Conservation (phyloP, 1,140 invertebrate genomes). For the Whitmania pigra region DNA sequence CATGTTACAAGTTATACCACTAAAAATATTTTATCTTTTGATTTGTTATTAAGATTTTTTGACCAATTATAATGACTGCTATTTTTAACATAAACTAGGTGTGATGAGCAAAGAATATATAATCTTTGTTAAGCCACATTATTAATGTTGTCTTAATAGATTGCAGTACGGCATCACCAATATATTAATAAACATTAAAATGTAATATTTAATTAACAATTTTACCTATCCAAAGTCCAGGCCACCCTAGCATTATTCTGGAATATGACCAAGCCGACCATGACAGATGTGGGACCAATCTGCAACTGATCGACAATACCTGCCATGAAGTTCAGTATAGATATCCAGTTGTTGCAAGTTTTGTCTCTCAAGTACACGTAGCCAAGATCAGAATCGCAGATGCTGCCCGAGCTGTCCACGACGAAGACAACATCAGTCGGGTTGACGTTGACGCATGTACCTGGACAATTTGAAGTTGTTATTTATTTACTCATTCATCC, state of each 20-base stretch:
- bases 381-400: slow-evolving; percentile 16
- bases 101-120: too few species aligned
- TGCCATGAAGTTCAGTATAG: neutral
- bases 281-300: neutral
- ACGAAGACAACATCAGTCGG: slow-evolving; percentile 22
- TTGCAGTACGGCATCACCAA: too few species aligned
- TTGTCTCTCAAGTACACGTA: neutral
- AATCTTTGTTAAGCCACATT: too few species aligned
- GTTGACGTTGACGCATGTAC: neutral
- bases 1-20: too few species aligned
- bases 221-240: slow-evolving; percentile 17
- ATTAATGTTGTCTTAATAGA: too few species aligned
- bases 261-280: slow-evolving; percentile 17
- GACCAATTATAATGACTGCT: too few species aligned
- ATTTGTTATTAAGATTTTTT: too few species aligned
- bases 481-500: neutral
- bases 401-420: slow-evolving; percentile 22
- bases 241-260: neutral
- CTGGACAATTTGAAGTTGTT: neutral
- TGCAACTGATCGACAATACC: neutral
- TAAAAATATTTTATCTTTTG: neutral
- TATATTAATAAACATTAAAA: neutral
- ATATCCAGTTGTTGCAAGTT: slow-evolving; percentile 18
- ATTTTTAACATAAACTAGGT: slow-evolving; percentile 3
- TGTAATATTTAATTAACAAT: neutral